These are phyloP conservation scores for Climacteris rufus DNA, from an alignment of 2,113 vertebrate species.

Conservation along the genomic window DNA sequence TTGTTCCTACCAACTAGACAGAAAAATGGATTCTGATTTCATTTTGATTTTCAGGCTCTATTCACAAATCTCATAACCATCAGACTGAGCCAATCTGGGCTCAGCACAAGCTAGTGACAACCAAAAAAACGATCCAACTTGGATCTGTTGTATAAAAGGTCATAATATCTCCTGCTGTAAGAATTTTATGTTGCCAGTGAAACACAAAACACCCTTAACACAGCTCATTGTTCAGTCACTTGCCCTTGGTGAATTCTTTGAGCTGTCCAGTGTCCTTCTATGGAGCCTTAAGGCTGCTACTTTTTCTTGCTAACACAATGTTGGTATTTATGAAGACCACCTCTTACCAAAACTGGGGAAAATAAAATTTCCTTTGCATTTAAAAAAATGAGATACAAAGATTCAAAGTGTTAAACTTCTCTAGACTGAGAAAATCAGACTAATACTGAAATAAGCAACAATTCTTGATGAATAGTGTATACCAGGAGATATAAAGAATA, in stretches of 20 bases:
- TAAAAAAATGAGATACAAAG: not conserved
- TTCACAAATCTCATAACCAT: not conserved
- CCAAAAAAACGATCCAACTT: not conserved
- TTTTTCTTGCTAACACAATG: not conserved
- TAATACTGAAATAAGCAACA: not conserved
- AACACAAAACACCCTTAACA: not conserved
- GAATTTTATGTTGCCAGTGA: not conserved
- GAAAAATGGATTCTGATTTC: constrained; percentile 14
- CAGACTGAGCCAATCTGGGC: not conserved
- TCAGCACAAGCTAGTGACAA: not conserved
- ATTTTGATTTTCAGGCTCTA: not conserved
- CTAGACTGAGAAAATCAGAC: not conserved
- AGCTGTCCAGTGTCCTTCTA: not conserved
- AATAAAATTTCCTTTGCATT: not conserved
- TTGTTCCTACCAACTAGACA: not conserved
- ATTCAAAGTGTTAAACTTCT: not conserved
- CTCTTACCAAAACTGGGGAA: not conserved
- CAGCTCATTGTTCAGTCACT: not conserved
- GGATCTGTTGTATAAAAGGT: not conserved
- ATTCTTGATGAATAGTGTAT: not conserved
- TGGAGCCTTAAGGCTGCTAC: not conserved
- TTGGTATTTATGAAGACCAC: not conserved
- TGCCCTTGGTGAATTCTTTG: not conserved
- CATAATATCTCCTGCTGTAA: not conserved
- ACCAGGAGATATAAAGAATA: not conserved